Conservation (phyloP, 2,113 vertebrate genomes). For the Pimephales promelas region DNA sequence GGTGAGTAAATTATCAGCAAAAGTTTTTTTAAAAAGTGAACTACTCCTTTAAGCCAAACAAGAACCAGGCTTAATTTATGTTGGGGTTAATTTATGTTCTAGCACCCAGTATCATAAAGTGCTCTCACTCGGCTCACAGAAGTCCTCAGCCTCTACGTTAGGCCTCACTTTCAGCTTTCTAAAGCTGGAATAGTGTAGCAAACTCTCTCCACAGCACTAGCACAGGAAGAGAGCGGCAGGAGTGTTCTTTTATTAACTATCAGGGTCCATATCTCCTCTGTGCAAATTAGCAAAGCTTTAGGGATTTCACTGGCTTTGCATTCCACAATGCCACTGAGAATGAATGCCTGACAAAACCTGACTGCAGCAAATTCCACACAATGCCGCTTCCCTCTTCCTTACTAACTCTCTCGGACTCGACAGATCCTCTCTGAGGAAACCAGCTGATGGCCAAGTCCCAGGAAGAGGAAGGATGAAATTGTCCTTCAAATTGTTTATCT, state of each 20-base stretch:
- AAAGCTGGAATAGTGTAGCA: slow-evolving; percentile 18
- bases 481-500: neutral
- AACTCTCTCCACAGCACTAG: slow-evolving; percentile 49
- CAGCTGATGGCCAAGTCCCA: neutral
- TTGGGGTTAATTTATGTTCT: slow-evolving; percentile 5
- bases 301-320: slow-evolving; percentile 79
- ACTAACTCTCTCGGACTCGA: slow-evolving; percentile 61
- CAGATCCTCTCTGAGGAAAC: slow-evolving; percentile 49
- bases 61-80: slow-evolving; percentile 48
- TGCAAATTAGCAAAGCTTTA: slow-evolving; percentile 76
- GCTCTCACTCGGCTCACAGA: neutral
- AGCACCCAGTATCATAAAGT: neutral
- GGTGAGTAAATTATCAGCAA: too few relatives aligned
- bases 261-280: slow-evolving; percentile 62
- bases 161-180: slow-evolving; percentile 25
- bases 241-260: slow-evolving; percentile 65
- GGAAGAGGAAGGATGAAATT: neutral
- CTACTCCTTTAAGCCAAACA: too few relatives aligned
- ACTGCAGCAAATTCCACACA: slow-evolving; percentile 81
- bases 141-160: neutral
- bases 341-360: slow-evolving; percentile 72
- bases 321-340: slow-evolving; percentile 77
- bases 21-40: too few relatives aligned
- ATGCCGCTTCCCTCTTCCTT: slow-evolving; percentile 61
- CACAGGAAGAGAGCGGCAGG: slow-evolving; percentile 56